Evolutionary conservation across 1,140 invertebrate species (phyloP).

Genomic region (Leptinotarsa texana): DNA sequence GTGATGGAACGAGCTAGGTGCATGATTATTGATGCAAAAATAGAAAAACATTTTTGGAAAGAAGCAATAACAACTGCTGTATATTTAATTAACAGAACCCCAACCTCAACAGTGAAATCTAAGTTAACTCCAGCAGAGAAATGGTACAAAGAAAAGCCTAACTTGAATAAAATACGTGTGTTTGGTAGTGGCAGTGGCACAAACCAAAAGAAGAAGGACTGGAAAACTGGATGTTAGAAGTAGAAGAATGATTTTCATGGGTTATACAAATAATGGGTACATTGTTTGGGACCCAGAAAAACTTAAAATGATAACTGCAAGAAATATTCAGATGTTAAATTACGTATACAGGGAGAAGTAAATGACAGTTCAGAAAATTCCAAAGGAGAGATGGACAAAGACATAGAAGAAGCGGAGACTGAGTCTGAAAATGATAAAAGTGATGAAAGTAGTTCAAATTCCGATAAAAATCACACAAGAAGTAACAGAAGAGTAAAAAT

Average conservation of each 20-base stretch:
- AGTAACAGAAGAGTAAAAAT: too few species aligned
- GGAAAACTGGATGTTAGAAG: background rate
- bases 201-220: background rate
- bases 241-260: conserved; percentile 10
- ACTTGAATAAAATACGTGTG: background rate
- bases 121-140: background rate
- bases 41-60: conserved; percentile 22
- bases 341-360: background rate
- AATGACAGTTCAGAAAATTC: background rate
- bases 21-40: conserved; percentile 20
- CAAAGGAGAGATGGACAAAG: background rate
- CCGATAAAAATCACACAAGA: too few species aligned
- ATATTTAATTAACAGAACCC: conserved; percentile 26
- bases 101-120: background rate
- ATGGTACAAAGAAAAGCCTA: background rate
- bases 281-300: too few species aligned
- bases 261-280: background rate
- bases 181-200: background rate
- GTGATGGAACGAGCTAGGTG: conserved; percentile 27
- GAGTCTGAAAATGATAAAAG: background rate
- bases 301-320: background rate
- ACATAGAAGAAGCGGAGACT: background rate
- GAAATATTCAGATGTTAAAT: background rate
- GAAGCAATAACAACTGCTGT: conserved; percentile 27
- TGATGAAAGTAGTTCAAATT: background rate